Conservation (phyloP, 2,797 vertebrate genomes). For the Poecile montanus region DNA sequence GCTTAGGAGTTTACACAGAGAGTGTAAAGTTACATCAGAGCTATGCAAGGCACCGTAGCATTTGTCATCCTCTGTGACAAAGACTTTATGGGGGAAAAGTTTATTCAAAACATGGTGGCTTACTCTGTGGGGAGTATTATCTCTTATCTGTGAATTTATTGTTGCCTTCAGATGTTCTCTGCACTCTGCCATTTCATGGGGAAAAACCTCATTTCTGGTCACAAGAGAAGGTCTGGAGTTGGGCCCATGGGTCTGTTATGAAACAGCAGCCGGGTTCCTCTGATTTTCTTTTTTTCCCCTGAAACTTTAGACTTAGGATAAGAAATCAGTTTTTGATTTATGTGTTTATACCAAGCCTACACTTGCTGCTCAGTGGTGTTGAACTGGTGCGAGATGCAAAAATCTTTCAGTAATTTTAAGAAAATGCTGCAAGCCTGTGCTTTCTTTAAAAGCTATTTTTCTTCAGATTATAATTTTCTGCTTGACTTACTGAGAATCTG, state of each 20-base stretch:
- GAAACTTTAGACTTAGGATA: background rate
- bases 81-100: background rate
- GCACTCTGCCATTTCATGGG: background rate
- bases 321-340: background rate
- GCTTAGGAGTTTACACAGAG: background rate
- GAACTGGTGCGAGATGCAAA: background rate
- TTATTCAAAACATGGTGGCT: background rate
- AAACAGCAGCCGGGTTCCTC: background rate
- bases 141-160: background rate
- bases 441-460: conserved; percentile 42
- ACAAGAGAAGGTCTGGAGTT: background rate
- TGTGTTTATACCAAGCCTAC: background rate
- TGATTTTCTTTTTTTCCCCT: rapidly evolving
- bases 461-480: conserved; percentile 46
- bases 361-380: background rate
- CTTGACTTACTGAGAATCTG: conserved; percentile 13
- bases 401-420: background rate
- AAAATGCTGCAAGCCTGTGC: background rate
- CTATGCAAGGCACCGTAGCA: background rate
- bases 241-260: background rate
- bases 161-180: background rate
- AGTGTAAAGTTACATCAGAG: background rate
- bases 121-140: background rate
- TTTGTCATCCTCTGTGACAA: background rate
- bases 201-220: background rate